Evolutionary conservation across 2,888 invertebrate species (phyloP).

Genomic region (Drosophila hamatofila): DNA sequence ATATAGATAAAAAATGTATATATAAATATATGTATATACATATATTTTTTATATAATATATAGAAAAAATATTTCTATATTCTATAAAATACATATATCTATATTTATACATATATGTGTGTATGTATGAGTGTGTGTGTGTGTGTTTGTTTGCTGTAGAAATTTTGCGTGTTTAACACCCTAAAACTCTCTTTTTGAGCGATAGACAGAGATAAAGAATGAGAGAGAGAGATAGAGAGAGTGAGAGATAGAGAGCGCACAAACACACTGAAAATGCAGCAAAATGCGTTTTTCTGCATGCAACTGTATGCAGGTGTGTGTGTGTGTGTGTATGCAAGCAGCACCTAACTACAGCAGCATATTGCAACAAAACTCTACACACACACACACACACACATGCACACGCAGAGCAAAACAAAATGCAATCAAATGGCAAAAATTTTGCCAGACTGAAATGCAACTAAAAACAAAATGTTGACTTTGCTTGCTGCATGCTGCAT

Average conservation of each 20-base stretch:
- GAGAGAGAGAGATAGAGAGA: slow-evolving; percentile 42
- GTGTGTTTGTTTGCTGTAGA: slow-evolving; percentile 4
- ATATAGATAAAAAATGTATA: background rate
- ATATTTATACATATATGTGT: slow-evolving; percentile 10
- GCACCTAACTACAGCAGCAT: slow-evolving; percentile 64
- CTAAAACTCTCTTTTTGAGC: slow-evolving; percentile 46
- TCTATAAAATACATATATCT: slow-evolving; percentile 41
- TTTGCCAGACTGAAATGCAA: slow-evolving; percentile 74
- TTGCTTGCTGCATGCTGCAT: slow-evolving; percentile 25
- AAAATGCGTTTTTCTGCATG: slow-evolving; percentile 70
- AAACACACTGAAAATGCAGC: slow-evolving; percentile 51
- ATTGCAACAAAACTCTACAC: slow-evolving; percentile 64
- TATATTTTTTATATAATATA: slow-evolving; percentile 21
- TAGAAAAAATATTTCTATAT: slow-evolving; percentile 49
- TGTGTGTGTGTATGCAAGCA: slow-evolving; percentile 34
- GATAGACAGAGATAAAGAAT: slow-evolving; percentile 28
- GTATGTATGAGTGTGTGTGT: slow-evolving; percentile 4
- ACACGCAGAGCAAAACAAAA: slow-evolving; percentile 54
- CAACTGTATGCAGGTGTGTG: slow-evolving; percentile 11
- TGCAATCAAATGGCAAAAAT: slow-evolving; percentile 79
- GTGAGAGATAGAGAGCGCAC: slow-evolving; percentile 35
- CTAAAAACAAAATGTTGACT: slow-evolving; percentile 59
- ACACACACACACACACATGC: slow-evolving; percentile 13
- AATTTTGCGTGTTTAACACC: slow-evolving; percentile 37
- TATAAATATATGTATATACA: slow-evolving; percentile 2